Conservation (phyloP, 2,113 vertebrate genomes). For the Triplophysa siluroides region DNA sequence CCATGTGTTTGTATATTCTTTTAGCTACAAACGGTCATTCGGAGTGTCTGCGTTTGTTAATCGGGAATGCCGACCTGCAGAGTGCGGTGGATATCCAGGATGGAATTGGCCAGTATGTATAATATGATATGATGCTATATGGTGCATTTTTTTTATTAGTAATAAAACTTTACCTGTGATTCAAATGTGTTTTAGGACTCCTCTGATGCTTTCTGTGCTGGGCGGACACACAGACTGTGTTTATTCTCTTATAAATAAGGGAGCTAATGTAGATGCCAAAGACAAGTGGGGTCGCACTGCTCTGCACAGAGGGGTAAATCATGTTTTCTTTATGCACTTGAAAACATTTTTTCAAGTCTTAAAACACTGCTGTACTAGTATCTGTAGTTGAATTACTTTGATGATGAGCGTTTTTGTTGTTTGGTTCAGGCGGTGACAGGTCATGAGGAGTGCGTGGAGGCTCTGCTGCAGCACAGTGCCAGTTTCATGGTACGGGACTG, state of each 20-base stretch:
- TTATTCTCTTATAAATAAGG: conserved; percentile 94
- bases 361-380: not conserved
- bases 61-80: conserved; percentile 94
- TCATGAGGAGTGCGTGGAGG: conserved; percentile 95
- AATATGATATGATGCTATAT: too few relatives aligned
- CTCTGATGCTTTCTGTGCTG: conserved; percentile 94
- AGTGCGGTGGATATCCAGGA: conserved; percentile 97
- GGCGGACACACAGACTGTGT: conserved; percentile 97
- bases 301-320: conserved; percentile 90
- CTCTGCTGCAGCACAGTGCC: conserved; percentile 92
- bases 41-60: conserved; percentile 92
- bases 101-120: conserved; percentile 94
- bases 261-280: conserved; percentile 95
- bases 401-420: not conserved
- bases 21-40: conserved; percentile 96
- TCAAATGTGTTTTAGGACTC: conserved; percentile 76
- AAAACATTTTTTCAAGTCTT: too few relatives aligned
- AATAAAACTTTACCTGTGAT: not conserved
- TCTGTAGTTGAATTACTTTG: not conserved
- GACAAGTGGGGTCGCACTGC: conserved; percentile 96
- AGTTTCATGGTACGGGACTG: conserved; percentile 87
- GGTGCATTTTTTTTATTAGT: too few relatives aligned
- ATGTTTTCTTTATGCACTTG: not conserved
- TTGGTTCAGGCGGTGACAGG: conserved; percentile 87
- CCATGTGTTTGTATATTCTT: not conserved